Evolutionary conservation across 2,113 vertebrate genomes (phyloP).

Genomic region (Chamaetylas fuelleborni): DNA sequence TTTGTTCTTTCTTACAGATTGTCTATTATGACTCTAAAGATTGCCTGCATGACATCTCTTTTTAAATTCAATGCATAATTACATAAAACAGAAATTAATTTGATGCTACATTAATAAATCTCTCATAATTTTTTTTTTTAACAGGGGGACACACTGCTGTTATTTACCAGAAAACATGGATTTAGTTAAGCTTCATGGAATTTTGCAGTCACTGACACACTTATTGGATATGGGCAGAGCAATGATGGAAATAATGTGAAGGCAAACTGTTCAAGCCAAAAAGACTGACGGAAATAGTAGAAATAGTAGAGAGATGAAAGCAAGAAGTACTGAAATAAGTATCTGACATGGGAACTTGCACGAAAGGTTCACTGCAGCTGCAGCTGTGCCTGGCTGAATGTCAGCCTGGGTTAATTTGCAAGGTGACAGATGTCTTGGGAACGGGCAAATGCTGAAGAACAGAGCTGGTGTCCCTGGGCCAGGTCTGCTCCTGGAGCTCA

Average conservation of each 20-base stretch:
- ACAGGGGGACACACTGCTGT: background rate
- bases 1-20: constrained; percentile 65
- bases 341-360: background rate
- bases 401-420: constrained; percentile 21
- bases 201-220: background rate
- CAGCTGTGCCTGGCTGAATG: background rate
- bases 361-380: background rate
- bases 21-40: constrained; percentile 49
- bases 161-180: constrained; percentile 11
- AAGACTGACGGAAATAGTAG: background rate
- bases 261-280: background rate
- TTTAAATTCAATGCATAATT: constrained; percentile 59
- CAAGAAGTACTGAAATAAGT: background rate
- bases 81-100: constrained; percentile 45
- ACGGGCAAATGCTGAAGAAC: background rate
- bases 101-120: constrained; percentile 55
- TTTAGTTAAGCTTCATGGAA: background rate
- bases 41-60: constrained; percentile 28
- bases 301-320: background rate
- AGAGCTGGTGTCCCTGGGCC: background rate
- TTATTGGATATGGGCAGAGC: accelerated
- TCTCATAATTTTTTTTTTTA: background rate
- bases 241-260: background rate
- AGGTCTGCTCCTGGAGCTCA: background rate
- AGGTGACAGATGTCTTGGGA: background rate